phyloP scores from a whole-genome alignment of 2,113 vertebrate genomes.

The Eretmochelys imbricata region DNA sequence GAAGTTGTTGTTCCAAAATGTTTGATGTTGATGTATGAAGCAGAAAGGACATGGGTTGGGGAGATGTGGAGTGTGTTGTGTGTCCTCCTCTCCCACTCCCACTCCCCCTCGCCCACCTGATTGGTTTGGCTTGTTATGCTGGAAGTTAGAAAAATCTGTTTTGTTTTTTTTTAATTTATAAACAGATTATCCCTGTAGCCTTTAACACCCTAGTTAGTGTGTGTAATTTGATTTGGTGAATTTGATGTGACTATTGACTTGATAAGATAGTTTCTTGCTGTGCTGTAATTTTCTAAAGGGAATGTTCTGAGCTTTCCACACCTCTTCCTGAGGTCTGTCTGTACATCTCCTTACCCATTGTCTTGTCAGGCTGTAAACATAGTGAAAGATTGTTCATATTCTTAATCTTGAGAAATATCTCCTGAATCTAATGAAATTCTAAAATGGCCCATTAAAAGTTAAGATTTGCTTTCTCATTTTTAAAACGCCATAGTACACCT shows the following conservation, averaged over 20 bases:
- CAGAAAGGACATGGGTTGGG: neutral
- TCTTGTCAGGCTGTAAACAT: neutral
- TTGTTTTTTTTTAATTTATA: neutral
- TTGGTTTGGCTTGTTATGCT: neutral
- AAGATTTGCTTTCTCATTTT: neutral
- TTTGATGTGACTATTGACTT: neutral
- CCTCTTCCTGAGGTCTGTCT: neutral
- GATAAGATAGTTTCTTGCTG: neutral
- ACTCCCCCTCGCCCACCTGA: neutral
- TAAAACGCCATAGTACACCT: neutral
- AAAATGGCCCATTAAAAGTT: neutral
- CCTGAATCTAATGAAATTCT: neutral
- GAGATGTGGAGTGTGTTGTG: neutral
- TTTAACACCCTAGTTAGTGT: neutral
- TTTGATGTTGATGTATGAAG: neutral
- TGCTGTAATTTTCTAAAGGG: neutral
- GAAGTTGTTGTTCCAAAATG: neutral
- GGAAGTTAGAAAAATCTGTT: neutral
- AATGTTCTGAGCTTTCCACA: neutral
- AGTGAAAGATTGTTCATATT: neutral
- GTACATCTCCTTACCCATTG: neutral
- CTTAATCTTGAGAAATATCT: neutral
- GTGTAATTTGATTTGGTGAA: accelerated
- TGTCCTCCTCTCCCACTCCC: too few species aligned
- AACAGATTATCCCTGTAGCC: neutral